Percentiles rank a stretch among this genome's conserved stretches.
Evolutionary conservation across 2,113 vertebrate genomes (phyloP).

Genomic region (Bungarus multicinctus): DNA sequence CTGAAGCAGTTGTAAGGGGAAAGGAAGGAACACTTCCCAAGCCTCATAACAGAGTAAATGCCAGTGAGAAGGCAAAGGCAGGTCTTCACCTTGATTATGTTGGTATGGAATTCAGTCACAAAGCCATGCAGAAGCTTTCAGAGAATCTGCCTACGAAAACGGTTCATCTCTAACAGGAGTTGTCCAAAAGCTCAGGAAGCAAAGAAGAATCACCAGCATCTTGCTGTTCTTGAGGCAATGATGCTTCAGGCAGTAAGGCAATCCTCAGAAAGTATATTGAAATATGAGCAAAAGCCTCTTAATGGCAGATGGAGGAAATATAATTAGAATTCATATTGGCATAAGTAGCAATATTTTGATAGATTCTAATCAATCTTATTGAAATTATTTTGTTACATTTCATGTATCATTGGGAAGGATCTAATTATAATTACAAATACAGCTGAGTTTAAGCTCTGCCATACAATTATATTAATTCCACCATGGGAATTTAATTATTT

Average conservation of each 20-base stretch:
- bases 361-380: neutral
- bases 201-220: neutral
- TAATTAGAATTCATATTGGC: neutral
- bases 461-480: neutral
- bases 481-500: neutral
- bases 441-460: neutral
- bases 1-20: conserved; percentile 4
- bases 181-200: conserved; percentile 17
- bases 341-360: neutral
- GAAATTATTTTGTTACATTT: neutral
- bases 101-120: conserved; percentile 73
- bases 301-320: neutral
- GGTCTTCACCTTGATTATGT: conserved; percentile 70
- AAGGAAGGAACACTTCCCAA: neutral
- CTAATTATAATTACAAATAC: neutral
- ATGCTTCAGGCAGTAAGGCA: conserved; percentile 25
- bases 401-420: neutral
- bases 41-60: conserved; percentile 5
- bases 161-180: neutral
- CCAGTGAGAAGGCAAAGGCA: conserved; percentile 15
- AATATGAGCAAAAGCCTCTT: conserved; percentile 7
- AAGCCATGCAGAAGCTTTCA: conserved; percentile 27
- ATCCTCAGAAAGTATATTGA: neutral
- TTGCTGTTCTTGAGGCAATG: conserved; percentile 25
- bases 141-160: neutral